Evolutionary conservation across 2,888 invertebrate species (phyloP), one percentile per base, ranked within the genome.

Genomic region (Heteromurus nitidus): DNA sequence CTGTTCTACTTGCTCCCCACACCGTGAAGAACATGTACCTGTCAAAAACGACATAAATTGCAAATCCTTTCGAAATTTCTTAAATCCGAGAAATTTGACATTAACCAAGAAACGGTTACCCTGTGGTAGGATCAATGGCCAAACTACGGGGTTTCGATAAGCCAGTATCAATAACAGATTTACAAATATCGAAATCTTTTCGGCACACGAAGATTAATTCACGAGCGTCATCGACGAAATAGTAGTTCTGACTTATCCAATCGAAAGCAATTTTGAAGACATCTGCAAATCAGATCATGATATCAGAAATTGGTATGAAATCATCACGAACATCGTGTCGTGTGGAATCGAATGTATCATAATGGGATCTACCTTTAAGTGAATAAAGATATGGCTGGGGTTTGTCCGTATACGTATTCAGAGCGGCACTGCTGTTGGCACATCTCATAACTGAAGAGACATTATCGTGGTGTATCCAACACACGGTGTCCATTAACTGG

Each of bases 221-320:
- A 84, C 92, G 91, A 73, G 90, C 90, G 87, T 91, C 92, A 89
- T 94, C 95, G 87, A 93, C 90, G 88, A 95, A 92, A 90, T 96
- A 97, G 95, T 95, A 96, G 90, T 95, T 95, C 87, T 92, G 92
- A 18, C 94, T 92, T 77, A 95, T 90, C 96, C 96, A 97, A 90
- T 97, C 96, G 85, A 93, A 89, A 5, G 93, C 93, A 88, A 96
- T 91, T 88, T 94, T 93, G 85, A 92, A 93, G 84, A 95, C 93
- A 85, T 92, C 94, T 94, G 89, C 83, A 88, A 87, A 77, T 83
- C 80, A 82, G 68, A 77, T 84, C 73, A 28, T 13, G 68, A 62
- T 30, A 2, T 20, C 5, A 60, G 2, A 60, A 60, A n/a, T 30
- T n/a, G 30, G 13, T 30, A 28, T n/a, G 7, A 50, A 50, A 50